Conservation (phyloP, 1,140 invertebrate genomes). For the Coptotermes formosanus region DNA sequence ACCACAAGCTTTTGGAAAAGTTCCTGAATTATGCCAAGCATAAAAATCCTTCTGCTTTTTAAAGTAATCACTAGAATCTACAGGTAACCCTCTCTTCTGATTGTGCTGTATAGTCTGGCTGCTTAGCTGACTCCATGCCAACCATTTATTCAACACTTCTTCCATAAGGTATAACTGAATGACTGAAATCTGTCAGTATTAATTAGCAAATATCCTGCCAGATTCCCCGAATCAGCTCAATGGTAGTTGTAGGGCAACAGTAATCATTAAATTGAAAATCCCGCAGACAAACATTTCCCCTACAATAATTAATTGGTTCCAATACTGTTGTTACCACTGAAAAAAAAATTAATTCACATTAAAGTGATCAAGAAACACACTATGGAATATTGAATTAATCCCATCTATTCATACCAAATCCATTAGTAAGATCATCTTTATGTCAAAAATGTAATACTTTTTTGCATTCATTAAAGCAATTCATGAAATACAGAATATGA, state of each 20-base stretch:
- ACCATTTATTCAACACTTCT: not conserved
- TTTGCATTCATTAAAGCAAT: conserved; percentile 19
- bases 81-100: not conserved
- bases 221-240: conserved; percentile 14
- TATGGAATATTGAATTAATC: conserved; percentile 10
- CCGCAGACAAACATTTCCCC: conserved; percentile 14
- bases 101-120: not conserved
- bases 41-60: too few species aligned
- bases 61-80: not conserved
- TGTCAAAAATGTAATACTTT: conserved; percentile 19
- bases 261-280: conserved; percentile 20
- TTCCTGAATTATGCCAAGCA: too few species aligned
- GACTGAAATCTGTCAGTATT: conserved; percentile 19
- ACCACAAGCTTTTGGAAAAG: too few species aligned
- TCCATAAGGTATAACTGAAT: conserved; percentile 13
- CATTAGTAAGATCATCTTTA: conserved; percentile 19
- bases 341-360: not conserved
- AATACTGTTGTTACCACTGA: not conserved
- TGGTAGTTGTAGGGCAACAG: conserved; percentile 4
- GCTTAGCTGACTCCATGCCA: not conserved
- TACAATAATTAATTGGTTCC: conserved; percentile 17
- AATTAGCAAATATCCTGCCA: conserved; percentile 12
- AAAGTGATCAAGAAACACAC: conserved; percentile 10
- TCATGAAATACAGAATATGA: not conserved
- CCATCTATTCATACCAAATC: conserved; percentile 8